These are phyloP conservation scores for Arctopsyche grandis DNA, from an alignment of 1,140 invertebrate species.

Conservation along the genomic window DNA sequence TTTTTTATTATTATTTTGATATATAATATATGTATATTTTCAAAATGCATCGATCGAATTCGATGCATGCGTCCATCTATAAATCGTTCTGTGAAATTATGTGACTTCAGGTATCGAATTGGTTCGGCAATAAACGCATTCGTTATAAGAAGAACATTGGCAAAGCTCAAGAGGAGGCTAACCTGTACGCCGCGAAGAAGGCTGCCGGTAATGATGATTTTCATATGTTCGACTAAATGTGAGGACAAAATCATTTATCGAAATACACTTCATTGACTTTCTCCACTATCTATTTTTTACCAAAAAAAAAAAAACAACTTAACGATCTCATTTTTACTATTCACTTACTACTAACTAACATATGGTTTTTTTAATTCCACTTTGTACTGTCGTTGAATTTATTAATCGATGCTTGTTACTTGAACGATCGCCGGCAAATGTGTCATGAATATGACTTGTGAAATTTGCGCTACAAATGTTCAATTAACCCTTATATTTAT, in stretches of 20 bases:
- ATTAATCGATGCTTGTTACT: background rate
- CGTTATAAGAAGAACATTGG: constrained; percentile 99
- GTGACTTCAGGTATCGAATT: constrained; percentile 87
- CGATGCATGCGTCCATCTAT: too few species aligned
- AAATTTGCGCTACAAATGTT: too few species aligned
- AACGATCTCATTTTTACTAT: background rate
- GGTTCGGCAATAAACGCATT: constrained; percentile 99
- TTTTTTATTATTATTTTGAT: too few species aligned
- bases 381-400: too few species aligned
- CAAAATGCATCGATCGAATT: too few species aligned
- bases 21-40: too few species aligned
- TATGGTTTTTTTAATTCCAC: constrained; percentile 1
- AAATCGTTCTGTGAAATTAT: background rate
- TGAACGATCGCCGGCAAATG: too few species aligned
- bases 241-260: constrained; percentile 52
- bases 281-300: constrained; percentile 34
- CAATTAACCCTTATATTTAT: too few species aligned
- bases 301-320: background rate
- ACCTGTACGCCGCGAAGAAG: constrained; percentile 99
- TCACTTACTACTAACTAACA: constrained; percentile 20
- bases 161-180: constrained; percentile 99
- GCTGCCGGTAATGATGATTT: constrained; percentile 78
- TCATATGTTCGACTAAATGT: constrained; percentile 55
- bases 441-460: too few species aligned
- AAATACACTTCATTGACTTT: constrained; percentile 45